Conservation (phyloP, 1,140 invertebrate species). For the Heliconius eleuchia region DNA sequence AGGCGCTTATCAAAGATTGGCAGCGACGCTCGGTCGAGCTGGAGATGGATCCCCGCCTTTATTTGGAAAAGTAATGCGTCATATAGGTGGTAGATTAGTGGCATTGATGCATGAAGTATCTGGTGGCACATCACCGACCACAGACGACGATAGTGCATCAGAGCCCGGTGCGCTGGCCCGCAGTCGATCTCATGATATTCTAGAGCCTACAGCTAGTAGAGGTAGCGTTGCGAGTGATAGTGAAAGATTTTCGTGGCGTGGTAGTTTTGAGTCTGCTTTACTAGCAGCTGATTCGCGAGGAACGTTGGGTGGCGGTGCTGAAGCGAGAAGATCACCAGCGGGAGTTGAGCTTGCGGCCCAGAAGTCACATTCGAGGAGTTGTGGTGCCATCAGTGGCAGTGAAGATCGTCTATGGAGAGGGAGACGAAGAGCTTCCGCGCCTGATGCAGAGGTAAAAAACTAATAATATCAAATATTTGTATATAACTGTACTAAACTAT, state of each 20-base stretch:
- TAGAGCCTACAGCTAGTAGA: conserved; percentile 84
- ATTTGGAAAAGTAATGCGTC: conserved; percentile 95
- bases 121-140: conserved; percentile 89
- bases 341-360: conserved; percentile 89
- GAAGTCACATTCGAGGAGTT: conserved; percentile 89
- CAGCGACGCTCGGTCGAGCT: conserved; percentile 88
- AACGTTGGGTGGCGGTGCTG: conserved; percentile 86
- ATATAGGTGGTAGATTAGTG: conserved; percentile 93
- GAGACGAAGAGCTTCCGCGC: conserved; percentile 80
- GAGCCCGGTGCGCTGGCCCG: conserved; percentile 77
- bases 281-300: conserved; percentile 91
- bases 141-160: conserved; percentile 88
- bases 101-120: conserved; percentile 96
- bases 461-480: background rate
- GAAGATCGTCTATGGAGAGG: conserved; percentile 77
- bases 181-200: conserved; percentile 90
- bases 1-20: conserved; percentile 91
- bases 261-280: conserved; percentile 93
- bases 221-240: conserved; percentile 91
- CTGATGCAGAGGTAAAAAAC: conserved; percentile 69
- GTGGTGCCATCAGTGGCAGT: conserved; percentile 90
- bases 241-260: conserved; percentile 93
- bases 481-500: background rate
- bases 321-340: conserved; percentile 89
- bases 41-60: conserved; percentile 91